These are phyloP conservation scores for Thaumetopoea pityocampa DNA, from an alignment of 1,140 invertebrate genomes.

Conservation along the genomic window DNA sequence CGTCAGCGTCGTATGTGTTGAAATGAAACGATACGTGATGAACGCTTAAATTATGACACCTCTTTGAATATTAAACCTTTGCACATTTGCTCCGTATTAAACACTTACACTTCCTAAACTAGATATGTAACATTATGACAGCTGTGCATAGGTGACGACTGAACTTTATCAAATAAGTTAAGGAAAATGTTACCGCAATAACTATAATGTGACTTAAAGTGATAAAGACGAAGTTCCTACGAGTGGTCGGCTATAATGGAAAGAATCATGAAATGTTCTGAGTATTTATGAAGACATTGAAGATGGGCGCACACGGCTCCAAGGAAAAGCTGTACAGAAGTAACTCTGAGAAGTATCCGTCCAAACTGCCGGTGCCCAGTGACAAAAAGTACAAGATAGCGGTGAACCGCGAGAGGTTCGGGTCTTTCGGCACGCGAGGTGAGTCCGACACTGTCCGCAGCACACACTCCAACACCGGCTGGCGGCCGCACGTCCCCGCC, in stretches of 20 bases:
- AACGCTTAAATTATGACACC: slow-evolving; percentile 27
- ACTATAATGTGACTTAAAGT: slow-evolving; percentile 31
- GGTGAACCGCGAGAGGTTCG: slow-evolving; percentile 76
- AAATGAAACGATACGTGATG: too few species aligned
- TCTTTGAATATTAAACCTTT: background rate
- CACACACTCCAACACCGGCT: too few species aligned
- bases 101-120: too few species aligned
- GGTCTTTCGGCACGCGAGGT: slow-evolving; percentile 77
- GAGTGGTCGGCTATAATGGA: slow-evolving; percentile 22
- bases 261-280: slow-evolving; percentile 37
- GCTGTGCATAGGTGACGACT: slow-evolving; percentile 17
- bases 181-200: slow-evolving; percentile 18
- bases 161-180: background rate
- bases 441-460: too few species aligned
- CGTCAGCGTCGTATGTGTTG: too few species aligned
- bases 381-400: slow-evolving; percentile 73
- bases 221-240: slow-evolving; percentile 30
- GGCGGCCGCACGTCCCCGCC: too few species aligned
- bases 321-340: slow-evolving; percentile 81
- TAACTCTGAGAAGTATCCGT: slow-evolving; percentile 76
- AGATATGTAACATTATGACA: too few species aligned
- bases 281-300: slow-evolving; percentile 58
- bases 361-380: slow-evolving; percentile 65
- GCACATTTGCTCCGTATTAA: too few species aligned
- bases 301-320: slow-evolving; percentile 82